Base-by-base conservation (phyloP, 2,113 vertebrate species). In the Nicator chloris region DNA sequence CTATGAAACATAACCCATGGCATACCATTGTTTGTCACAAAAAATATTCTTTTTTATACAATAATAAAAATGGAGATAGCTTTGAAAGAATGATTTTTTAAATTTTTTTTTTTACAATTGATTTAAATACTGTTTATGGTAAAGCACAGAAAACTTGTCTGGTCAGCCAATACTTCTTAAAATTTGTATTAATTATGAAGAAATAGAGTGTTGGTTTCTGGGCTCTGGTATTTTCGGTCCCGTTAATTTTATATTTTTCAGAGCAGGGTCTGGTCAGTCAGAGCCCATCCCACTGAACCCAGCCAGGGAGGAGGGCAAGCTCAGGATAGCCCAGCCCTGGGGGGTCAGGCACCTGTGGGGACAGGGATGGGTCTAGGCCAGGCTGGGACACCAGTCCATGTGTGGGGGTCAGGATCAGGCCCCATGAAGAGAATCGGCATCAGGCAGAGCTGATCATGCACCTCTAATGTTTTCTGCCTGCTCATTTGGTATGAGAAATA, bases 1-100 rank as follows among this genome's bases (percentile, higher is more conserved):
- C 68, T 59, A 50, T 76, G 79, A 88, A 92, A 83, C 85, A 83
- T 63, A 83, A 81, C 66, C 30, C 40, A 27, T 59, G 75, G 54
- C 39, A 51, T 2, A 2, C 42, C 24, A 71, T 78, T 93, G 83
- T 96, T 94, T 66, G 44, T 66, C n/a, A 88, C 31, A 23, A 45
- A 17, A 44, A 33, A 24, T 17, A 17, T 11, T 44, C 10, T 27
- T 35, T 39, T 39, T 80, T 50, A 30, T 50, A 8, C 9, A 59
- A 24, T 49, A 50, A 66, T 54, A 64, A 88, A 85, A 88, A 60
- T 15, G 5, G 26, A 9, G 3, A 31, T 86, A 20, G 15, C 22
- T 81, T 70, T 83, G 24, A 42, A 95, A 69, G 61, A 60, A 8
- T 39, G 7, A 5, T 4, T n/a, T 64, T 76, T 53, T 11, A 5